A percentile compares a stretch with the other conserved stretches of the same genome.
Conservation (phyloP, 2,888 invertebrate species). For the Oithona nana region DNA sequence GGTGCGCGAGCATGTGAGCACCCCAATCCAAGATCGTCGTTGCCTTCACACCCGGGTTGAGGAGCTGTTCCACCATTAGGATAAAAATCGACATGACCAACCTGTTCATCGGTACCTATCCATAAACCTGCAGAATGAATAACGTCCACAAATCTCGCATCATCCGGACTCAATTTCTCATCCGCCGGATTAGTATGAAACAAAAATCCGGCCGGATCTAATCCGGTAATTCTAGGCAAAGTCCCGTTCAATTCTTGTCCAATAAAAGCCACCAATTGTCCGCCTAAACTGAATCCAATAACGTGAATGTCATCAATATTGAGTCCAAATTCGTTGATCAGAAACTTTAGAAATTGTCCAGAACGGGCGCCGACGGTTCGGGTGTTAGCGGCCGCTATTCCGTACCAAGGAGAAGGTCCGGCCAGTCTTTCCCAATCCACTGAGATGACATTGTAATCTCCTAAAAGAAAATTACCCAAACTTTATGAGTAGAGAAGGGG, state of each 20-base stretch:
- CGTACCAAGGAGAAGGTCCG: neutral
- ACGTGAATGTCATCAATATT: neutral
- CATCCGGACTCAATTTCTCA: neutral
- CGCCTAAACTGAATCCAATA: slow-evolving; percentile 5
- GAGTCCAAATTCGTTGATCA: neutral
- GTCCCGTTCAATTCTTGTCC: neutral
- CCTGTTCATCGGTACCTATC: slow-evolving; percentile 1
- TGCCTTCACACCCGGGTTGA: slow-evolving; percentile 1
- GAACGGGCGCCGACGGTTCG: neutral
- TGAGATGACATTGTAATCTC: neutral
- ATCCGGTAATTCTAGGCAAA: neutral
- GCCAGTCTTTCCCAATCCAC: neutral
- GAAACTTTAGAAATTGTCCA: neutral
- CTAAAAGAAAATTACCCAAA: neutral
- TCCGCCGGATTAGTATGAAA: neutral
- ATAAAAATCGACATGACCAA: slow-evolving; percentile 7
- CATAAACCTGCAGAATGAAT: slow-evolving; percentile 4
- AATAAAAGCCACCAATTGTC: neutral
- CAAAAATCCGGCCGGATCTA: neutral
- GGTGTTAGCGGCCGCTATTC: neutral
- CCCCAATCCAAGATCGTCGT: neutral
- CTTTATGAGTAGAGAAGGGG: neutral
- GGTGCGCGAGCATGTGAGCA: neutral
- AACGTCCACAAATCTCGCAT: slow-evolving; percentile 1
- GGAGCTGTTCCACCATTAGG: slow-evolving; percentile 5